These are phyloP conservation scores for Chrysomela aeneicollis DNA, from an alignment of 2,888 invertebrate genomes.

Conservation along the genomic window DNA sequence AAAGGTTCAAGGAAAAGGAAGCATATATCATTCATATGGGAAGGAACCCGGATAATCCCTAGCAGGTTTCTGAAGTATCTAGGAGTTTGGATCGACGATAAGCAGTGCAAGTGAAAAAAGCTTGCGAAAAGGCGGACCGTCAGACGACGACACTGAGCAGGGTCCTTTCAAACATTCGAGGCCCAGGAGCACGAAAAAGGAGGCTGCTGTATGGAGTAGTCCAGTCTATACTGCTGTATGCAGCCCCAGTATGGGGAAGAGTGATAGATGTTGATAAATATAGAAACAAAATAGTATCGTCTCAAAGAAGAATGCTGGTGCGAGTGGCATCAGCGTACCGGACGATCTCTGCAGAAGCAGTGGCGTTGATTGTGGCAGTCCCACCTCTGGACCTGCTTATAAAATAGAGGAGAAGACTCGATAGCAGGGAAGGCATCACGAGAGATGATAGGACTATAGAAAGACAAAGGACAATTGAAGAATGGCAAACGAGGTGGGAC, in stretches of 20 bases:
- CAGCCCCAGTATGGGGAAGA: background rate
- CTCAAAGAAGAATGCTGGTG: conserved; percentile 11
- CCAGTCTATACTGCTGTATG: background rate
- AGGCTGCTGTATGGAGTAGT: background rate
- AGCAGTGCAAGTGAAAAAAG: background rate
- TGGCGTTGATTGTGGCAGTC: no score
- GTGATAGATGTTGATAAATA: conserved; percentile 3
- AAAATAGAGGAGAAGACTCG: no score
- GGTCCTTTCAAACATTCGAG: background rate
- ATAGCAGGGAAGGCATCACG: no score
- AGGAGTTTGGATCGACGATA: no score
- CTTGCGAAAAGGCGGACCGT: background rate
- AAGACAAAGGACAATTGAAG: background rate
- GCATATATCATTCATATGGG: background rate
- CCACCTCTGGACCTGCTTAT: no score
- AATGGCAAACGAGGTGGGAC: conserved; percentile 16
- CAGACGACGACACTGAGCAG: background rate
- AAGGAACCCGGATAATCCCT: no score
- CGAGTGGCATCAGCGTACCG: conserved; percentile 2
- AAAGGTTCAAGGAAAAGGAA: conserved; percentile 16
- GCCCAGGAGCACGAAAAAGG: background rate
- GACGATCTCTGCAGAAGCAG: background rate
- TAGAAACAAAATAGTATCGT: background rate
- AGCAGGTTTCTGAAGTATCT: no score
- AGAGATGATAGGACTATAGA: no score